Evolutionary conservation across 2,888 invertebrate genomes (phyloP), one percentile per base, ranked within the genome.

Genomic region (Tipula lateralis): DNA sequence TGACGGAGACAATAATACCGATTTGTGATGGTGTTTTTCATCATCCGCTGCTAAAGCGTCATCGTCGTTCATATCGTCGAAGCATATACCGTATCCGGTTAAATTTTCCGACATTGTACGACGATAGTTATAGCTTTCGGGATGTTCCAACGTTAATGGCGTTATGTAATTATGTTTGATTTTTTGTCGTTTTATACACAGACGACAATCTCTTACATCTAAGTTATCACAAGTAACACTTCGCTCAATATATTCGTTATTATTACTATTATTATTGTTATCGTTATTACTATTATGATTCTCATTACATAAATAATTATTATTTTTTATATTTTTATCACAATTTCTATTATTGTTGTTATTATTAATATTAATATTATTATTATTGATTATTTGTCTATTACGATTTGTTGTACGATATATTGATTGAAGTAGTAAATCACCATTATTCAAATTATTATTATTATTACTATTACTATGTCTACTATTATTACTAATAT

Each of bases 361-460:
- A 85, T 86, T 85, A 84, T 87, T n/a, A n/a, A n/a, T 86, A 87
- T 88, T 89, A 89, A 87, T 88, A 87, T 88, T 88, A 89, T 88
- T 87, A 89, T 89, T 91, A 91, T 91, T 91, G 91, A 91, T 91
- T 91, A 91, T 91, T 87, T 89, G 91, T 83, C 89, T 89, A 85
- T 88, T 88, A 84, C 90, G 89, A 86, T 89, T 89, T 86, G 90
- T 91, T 84, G 91, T 91, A 34, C 92, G 89, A 87, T 92, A 89
- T 86, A 93, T 92, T 84, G 93, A 92, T 86, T 92, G 92, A 84
- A 93, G 87, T 85, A 92, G 87, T 84, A 92, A 88, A 87, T 92
- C 92, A 16, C 92, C 92, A 86, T 91, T 92, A 87, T 91, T 91
- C 44, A 66, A 85, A 85, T 50, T 87, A 86, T 30, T 81, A 84